Evolutionary conservation across 1,140 invertebrate genomes (phyloP).

Genomic region (Diploscapter pachys): DNA sequence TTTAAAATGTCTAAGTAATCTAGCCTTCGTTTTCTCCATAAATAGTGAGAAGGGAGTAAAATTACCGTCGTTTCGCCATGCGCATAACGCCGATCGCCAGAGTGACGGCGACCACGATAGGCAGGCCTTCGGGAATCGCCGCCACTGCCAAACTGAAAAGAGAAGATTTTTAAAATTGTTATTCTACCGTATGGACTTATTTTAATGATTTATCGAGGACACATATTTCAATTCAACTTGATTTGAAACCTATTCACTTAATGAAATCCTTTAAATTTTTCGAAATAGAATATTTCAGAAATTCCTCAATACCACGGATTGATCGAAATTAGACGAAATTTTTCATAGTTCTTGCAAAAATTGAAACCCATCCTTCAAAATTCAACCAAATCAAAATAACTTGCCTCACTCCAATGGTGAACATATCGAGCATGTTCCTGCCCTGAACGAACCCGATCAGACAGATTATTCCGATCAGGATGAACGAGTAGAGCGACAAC

Average conservation of each 20-base stretch:
- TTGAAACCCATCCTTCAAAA: conserved; percentile 7
- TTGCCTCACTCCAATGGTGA: conserved; percentile 89
- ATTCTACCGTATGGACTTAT: no score
- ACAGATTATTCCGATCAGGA: conserved; percentile 88
- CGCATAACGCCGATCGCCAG: conserved; percentile 94
- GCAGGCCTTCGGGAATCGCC: conserved; percentile 95
- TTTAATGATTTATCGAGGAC: no score
- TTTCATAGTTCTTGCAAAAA: conserved; percentile 20
- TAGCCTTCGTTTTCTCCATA: no score
- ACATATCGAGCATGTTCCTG: conserved; percentile 80
- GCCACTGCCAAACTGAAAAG: conserved; percentile 84
- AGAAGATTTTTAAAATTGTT: not conserved
- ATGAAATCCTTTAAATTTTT: no score
- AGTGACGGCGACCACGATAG: conserved; percentile 98
- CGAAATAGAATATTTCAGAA: no score
- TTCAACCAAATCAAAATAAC: no score
- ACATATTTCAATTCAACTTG: no score
- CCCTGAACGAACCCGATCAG: conserved; percentile 91
- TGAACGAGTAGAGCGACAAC: conserved; percentile 92
- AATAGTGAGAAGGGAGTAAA: no score
- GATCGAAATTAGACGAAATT: no score
- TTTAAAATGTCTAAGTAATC: no score
- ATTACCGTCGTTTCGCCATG: conserved; percentile 79
- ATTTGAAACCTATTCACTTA: no score
- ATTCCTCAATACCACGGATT: no score